A percentile compares a stretch with the other conserved stretches of the same genome.
Conservation (phyloP, 2,113 vertebrate species). For the Lutjanus erythropterus region DNA sequence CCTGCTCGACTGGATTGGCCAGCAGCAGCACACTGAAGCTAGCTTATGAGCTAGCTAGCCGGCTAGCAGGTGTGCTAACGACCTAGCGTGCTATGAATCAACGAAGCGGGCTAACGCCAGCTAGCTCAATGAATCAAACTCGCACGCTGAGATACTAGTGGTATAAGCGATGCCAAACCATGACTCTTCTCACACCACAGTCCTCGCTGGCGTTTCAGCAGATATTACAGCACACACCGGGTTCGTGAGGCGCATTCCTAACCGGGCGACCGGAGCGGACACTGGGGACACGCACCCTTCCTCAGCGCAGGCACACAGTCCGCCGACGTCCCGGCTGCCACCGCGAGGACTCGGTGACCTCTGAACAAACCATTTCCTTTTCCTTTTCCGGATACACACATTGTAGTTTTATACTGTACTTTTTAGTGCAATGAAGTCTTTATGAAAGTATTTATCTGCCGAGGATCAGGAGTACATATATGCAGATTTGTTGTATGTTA, state of each 20-base stretch:
- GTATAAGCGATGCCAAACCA: slow-evolving; percentile 51
- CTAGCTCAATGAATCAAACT: slow-evolving; percentile 77
- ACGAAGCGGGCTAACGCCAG: slow-evolving; percentile 71
- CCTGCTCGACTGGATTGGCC: slow-evolving; percentile 53
- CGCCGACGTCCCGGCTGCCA: slow-evolving; percentile 85
- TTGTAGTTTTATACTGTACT: slow-evolving; percentile 49
- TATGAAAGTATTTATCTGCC: background rate
- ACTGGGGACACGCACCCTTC: slow-evolving; percentile 87
- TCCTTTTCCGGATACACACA: slow-evolving; percentile 73
- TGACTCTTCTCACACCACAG: slow-evolving; percentile 44
- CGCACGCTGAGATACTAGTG: slow-evolving; percentile 47
- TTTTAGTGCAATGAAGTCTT: background rate
- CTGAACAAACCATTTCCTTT: slow-evolving; percentile 66
- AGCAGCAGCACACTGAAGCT: slow-evolving; percentile 52
- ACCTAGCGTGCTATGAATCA: slow-evolving; percentile 79
- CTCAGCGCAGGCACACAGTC: slow-evolving; percentile 81
- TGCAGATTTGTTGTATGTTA: background rate
- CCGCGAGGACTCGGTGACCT: slow-evolving; percentile 83
- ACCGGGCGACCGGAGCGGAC: slow-evolving; percentile 85
- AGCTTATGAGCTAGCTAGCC: slow-evolving; percentile 66
- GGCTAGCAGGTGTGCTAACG: slow-evolving; percentile 71
- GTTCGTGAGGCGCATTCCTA: slow-evolving; percentile 76
- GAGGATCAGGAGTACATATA: no score
- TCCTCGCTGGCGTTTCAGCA: slow-evolving; percentile 50
- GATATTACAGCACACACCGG: slow-evolving; percentile 51